Base-by-base conservation (phyloP, 2,888 invertebrate genomes). In the Epistrophe grossulariae region DNA sequence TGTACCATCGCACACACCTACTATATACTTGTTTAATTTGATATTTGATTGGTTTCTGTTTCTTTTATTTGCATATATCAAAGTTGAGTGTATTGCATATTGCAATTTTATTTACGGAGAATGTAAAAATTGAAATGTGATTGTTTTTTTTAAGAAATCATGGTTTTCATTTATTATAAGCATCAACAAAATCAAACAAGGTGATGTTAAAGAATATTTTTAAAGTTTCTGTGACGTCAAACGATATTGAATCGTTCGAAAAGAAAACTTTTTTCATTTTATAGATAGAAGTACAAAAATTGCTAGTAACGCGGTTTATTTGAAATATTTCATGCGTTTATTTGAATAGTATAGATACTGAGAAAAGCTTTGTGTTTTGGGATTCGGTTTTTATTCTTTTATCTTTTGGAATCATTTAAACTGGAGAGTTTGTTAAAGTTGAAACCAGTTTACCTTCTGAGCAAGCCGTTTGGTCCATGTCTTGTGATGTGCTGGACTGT, bases 31-130 rank as follows among this genome's bases (percentile, higher is more conserved):
- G 28, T 28, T 4, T 5, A 24, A 13, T 13, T 52, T 52, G 31
- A n/a, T 57, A 28, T 31, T 57, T 57, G 55, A 57, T 57, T 57
- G 55, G 55, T 57, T 31, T 31, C 9, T n/a, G n/a, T n/a, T n/a
- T n/a, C n/a, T n/a, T 15, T 31, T 57, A 31, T 28, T 55, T 55
- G 55, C 15, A 55, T 35, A 35, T 55, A 28, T 19, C 55, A 57
- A 57, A n/a, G 28, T 15, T n/a, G 8, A 52, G 24, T 17, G 15
- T 45, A 17, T 45, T 45, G 17, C 13, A 45, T 10, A 52, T 52
- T 52, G 24, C 0, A 52, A 24, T 52, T 52, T 13, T 13, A 28
- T 52, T 52, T 52, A 24, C 52, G 24, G 24, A 2, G 7, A 52
- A 45, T n/a, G 45, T 52, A 52, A 1, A 24, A 24, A 52, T 52